Conservation (phyloP, 2,113 vertebrate species). For the Syrmaticus mikado region DNA sequence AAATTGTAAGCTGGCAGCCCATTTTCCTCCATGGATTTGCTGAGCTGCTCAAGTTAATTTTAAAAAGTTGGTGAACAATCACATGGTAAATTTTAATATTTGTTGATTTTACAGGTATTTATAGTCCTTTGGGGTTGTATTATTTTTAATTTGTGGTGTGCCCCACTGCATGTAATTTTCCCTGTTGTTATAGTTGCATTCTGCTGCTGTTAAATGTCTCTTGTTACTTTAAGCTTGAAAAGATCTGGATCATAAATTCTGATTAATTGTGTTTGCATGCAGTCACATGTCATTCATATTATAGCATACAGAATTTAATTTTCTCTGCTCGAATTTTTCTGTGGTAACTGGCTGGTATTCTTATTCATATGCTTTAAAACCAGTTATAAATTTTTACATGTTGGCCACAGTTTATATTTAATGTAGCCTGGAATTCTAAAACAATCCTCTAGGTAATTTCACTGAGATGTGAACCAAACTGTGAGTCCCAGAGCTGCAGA, state of each 20-base stretch:
- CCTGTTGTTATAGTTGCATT: not conserved
- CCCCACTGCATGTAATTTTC: not conserved
- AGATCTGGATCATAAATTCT: not conserved
- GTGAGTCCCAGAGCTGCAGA: not conserved
- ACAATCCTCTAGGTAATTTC: not conserved
- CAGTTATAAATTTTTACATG: not conserved
- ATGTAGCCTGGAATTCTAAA: not conserved
- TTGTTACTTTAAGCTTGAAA: not conserved
- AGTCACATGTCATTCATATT: not conserved
- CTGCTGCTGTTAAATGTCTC: not conserved
- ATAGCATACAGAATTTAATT: not conserved
- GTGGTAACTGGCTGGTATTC: not conserved
- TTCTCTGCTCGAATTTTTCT: not conserved
- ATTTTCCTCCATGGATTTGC: not conserved
- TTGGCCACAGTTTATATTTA: not conserved
- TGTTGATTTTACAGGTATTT: not conserved
- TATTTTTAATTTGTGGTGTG: not conserved
- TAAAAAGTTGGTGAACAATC: not conserved
- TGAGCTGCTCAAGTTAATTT: not conserved
- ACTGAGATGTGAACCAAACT: not conserved
- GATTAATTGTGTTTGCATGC: not conserved
- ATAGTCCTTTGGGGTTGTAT: not conserved
- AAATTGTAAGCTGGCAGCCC: not conserved
- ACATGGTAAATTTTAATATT: not conserved
- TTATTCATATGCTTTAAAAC: not conserved